Evolutionary conservation across 1,140 invertebrate genomes (phyloP).

Genomic region (Drosophila carrolli): DNA sequence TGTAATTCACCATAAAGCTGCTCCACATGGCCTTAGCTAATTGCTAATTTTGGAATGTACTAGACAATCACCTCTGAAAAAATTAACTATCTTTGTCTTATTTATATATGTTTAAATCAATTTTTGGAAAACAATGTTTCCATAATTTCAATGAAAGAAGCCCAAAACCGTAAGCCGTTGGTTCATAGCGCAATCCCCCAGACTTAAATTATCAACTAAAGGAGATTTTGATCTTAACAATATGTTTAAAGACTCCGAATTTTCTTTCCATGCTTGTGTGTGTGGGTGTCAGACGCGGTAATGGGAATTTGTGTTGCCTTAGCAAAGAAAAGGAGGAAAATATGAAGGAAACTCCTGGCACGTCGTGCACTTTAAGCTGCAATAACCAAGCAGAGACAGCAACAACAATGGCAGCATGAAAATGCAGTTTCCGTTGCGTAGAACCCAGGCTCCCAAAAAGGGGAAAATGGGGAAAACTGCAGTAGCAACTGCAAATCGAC

Average conservation of each 20-base stretch:
- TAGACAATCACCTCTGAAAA: too few species aligned
- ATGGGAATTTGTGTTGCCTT: slow-evolving; percentile 72
- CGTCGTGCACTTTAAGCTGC: slow-evolving; percentile 72
- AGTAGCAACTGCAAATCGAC: slow-evolving; percentile 54
- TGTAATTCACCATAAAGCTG: too few species aligned
- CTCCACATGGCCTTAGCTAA: too few species aligned
- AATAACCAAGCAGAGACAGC: slow-evolving; percentile 54
- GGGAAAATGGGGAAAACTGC: not conserved
- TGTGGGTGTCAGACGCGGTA: slow-evolving; percentile 51
- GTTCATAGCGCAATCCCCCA: too few species aligned
- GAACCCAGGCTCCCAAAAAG: slow-evolving; percentile 12
- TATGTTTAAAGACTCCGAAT: not conserved
- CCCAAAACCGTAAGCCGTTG: too few species aligned
- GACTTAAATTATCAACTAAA: too few species aligned
- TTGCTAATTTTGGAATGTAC: too few species aligned
- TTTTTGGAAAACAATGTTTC: too few species aligned
- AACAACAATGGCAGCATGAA: slow-evolving; percentile 45
- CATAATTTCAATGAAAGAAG: too few species aligned
- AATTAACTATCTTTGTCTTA: too few species aligned
- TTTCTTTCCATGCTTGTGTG: not conserved
- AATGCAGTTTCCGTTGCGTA: slow-evolving; percentile 61
- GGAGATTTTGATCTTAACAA: too few species aligned
- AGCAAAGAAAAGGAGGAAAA: slow-evolving; percentile 5
- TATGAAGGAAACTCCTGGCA: slow-evolving; percentile 44
- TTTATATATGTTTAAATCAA: too few species aligned